A percentile compares a stretch with the other conserved stretches of the same genome.
Evolutionary conservation across 2,888 invertebrate genomes (phyloP).

Genomic region (Andrena bicolor): DNA sequence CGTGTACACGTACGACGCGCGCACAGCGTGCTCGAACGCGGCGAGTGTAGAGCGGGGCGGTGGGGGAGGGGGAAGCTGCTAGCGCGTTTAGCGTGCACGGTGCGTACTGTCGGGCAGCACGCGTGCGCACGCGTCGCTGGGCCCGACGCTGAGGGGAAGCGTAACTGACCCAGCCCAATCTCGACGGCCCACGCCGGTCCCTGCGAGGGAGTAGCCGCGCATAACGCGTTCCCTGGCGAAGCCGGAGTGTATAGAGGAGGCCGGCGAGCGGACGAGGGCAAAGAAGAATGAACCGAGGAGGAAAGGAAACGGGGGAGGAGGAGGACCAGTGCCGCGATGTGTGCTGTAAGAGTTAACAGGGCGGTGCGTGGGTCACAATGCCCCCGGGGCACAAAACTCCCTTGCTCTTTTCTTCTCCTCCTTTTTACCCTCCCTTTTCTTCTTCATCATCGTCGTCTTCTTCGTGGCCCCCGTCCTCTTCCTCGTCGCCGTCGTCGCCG

Average conservation of each 20-base stretch:
- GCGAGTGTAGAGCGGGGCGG: background rate
- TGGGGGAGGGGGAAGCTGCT: background rate
- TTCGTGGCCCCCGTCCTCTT: slow-evolving; percentile 27
- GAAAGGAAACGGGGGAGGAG: slow-evolving; percentile 45
- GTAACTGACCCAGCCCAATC: slow-evolving; percentile 81
- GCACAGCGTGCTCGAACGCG: too few species aligned
- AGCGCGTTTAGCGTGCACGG: background rate
- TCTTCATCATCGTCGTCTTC: slow-evolving; percentile 11
- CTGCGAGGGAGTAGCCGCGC: slow-evolving; percentile 76
- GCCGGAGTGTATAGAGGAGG: slow-evolving; percentile 40
- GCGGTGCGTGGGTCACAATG: slow-evolving; percentile 83
- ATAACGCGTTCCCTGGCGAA: slow-evolving; percentile 72
- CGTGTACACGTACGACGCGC: too few species aligned
- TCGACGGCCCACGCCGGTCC: slow-evolving; percentile 73
- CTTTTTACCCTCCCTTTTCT: slow-evolving; percentile 12
- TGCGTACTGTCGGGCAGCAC: slow-evolving; percentile 33
- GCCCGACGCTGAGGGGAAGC: slow-evolving; percentile 39
- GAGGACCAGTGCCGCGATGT: slow-evolving; percentile 57
- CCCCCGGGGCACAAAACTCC: slow-evolving; percentile 71
- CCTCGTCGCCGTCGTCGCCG: slow-evolving; percentile 42
- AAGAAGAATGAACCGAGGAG: slow-evolving; percentile 52
- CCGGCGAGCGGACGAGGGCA: slow-evolving; percentile 41
- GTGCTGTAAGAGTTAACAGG: slow-evolving; percentile 77
- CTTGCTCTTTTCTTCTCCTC: slow-evolving; percentile 23
- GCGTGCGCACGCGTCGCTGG: slow-evolving; percentile 46